Conservation (phyloP, 1,140 invertebrate species). For the Leptopilina boulardi region DNA sequence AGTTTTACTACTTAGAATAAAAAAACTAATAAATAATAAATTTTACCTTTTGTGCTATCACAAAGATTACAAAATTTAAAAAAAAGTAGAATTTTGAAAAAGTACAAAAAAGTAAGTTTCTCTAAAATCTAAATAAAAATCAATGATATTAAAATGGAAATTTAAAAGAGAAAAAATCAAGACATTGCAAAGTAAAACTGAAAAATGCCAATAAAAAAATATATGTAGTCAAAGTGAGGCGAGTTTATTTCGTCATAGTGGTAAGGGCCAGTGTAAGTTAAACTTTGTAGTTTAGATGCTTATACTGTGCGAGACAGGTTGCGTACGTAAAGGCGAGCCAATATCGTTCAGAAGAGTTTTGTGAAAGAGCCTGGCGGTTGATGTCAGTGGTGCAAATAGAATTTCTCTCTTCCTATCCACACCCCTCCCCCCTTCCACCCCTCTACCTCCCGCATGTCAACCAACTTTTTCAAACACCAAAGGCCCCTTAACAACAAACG, state of each 20-base stretch:
- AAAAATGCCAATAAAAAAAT: not conserved
- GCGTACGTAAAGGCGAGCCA: not conserved
- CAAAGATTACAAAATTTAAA: too few species aligned
- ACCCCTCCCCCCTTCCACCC: not conserved
- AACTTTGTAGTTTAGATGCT: not conserved
- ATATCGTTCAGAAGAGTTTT: slow-evolving; percentile 17
- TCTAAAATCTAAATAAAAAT: too few species aligned
- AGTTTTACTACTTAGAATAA: too few species aligned
- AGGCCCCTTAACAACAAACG: not conserved
- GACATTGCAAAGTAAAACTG: not conserved
- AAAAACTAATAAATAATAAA: too few species aligned
- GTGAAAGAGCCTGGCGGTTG: slow-evolving; percentile 8
- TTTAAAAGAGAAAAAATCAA: not conserved
- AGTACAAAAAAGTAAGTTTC: too few species aligned
- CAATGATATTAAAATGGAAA: not conserved
- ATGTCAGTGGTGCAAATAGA: slow-evolving; percentile 24
- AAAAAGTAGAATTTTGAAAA: too few species aligned
- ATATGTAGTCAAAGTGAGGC: not conserved
- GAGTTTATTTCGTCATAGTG: not conserved
- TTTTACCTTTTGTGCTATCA: too few species aligned
- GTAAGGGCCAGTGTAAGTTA: not conserved
- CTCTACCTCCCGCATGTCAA: not conserved
- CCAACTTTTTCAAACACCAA: slow-evolving; percentile 1
- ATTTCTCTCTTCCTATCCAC: slow-evolving; percentile 22
- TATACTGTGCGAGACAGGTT: slow-evolving; percentile 26